phyloP scores from a whole-genome alignment of 2,113 vertebrate species.

The Centropus unirufus region DNA sequence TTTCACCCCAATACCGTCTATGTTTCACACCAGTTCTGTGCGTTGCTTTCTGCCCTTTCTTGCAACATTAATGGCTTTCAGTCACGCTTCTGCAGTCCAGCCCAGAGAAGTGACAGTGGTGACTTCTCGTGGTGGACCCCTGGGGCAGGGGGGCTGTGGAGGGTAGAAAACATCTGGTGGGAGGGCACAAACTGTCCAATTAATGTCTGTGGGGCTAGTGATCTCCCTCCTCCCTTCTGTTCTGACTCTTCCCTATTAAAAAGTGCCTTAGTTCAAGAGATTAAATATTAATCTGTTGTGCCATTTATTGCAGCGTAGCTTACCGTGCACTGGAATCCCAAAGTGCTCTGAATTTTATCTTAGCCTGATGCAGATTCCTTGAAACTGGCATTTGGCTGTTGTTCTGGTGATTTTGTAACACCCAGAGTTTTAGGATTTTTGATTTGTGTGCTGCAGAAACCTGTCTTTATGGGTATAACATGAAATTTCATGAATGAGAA shows the following conservation, averaged over 20 bases:
- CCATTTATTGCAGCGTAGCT: neutral
- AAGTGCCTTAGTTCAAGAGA: neutral
- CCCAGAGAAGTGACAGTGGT: neutral
- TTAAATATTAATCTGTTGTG: neutral
- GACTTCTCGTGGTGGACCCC: neutral
- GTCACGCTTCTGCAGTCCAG: neutral
- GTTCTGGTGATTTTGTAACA: slow-evolving; percentile 12
- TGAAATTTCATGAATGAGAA: neutral
- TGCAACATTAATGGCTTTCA: neutral
- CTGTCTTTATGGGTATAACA: neutral
- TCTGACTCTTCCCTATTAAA: neutral
- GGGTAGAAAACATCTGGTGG: accelerated
- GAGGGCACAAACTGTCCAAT: neutral
- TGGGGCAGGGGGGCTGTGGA: neutral
- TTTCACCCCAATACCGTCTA: neutral
- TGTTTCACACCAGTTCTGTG: neutral
- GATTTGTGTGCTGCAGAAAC: neutral
- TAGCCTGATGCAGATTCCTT: neutral
- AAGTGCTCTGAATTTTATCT: neutral
- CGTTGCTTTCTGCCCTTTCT: neutral
- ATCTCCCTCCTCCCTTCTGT: neutral
- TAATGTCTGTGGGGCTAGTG: neutral
- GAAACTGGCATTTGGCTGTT: neutral
- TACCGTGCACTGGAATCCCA: neutral
- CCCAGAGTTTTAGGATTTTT: neutral